Evolutionary conservation across 2,797 vertebrate genomes (phyloP), one percentile per base, ranked within the genome.

Genomic region (Onychomys leucogaster): DNA sequence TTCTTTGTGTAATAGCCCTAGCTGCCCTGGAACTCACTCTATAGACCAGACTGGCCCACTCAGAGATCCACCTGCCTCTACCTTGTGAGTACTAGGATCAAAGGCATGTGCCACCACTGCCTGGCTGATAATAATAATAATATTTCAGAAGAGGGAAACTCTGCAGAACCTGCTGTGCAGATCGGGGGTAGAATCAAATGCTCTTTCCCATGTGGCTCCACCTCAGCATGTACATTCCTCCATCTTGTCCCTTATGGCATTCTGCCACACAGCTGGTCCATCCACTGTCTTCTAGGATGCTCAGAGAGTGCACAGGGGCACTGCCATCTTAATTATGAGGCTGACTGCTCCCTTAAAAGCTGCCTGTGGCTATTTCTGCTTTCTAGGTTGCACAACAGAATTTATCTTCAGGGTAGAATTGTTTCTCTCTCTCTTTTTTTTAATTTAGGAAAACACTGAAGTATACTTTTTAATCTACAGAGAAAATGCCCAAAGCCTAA

Each of bases 401-500:
- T 94, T 87, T 96, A 76, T 94, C 96, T 95, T 93, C 46, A 4
- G 89, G 90, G 76, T n/a, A 71, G 90, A 92, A 67, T 29, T 46
- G n/a, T 34, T 14, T 52, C 49, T 78, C 13, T 76, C 75, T 77
- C 13, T 76, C 32, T 4, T 78, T 55, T 78, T 29, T 75, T 89
- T 69, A 25, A 90, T 93, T 95, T 89, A 57, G 67, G 25, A 77
- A 96, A 96, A 93, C 57, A 89, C 43, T 16, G 10, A 23, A 16
- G 14, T 90, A 19, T 77, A 57, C 73, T 87, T 93, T 94, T 85
- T 90, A 91, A 96, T 88, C 95, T 95, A 82, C 65, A 94, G 96
- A 96, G 87, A 89, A 97, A 93, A 84, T 94, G 93, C 91, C 91
- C 80, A 81, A 81, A 89, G 75, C 57, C 57, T 89, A 16, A 46